Evolutionary conservation across 2,113 vertebrate species (phyloP).

Genomic region (Opisthocomus hoazin): DNA sequence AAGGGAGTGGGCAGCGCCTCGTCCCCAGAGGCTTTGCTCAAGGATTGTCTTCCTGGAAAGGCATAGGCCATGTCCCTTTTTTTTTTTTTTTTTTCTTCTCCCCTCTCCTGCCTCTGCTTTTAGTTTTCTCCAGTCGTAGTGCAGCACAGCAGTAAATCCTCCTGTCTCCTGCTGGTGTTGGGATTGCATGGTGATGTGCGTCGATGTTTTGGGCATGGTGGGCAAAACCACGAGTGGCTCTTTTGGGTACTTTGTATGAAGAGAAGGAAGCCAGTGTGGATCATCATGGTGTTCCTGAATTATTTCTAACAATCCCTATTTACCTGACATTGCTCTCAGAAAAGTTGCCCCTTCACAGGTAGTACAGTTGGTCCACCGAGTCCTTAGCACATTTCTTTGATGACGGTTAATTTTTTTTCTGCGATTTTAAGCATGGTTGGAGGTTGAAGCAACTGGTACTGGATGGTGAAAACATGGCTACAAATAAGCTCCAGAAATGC

Average conservation of each 20-base stretch:
- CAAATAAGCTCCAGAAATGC: neutral
- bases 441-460: neutral
- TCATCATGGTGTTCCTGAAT: neutral
- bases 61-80: neutral
- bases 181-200: neutral
- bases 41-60: neutral
- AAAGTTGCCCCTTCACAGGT: neutral
- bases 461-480: neutral
- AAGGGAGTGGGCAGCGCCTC: too few relatives aligned
- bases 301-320: neutral
- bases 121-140: neutral
- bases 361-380: neutral
- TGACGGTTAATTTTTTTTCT: neutral
- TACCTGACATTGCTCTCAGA: neutral
- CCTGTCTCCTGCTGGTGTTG: neutral
- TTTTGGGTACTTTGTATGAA: neutral
- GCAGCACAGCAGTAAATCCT: neutral
- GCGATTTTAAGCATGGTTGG: neutral
- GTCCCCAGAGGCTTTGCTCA: neutral
- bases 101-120: neutral
- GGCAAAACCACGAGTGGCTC: neutral
- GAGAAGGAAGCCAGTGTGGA: neutral
- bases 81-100: too few relatives aligned
- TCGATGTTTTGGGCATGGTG: neutral
- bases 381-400: neutral